Evolutionary conservation across 2,113 vertebrate species (phyloP).

Genomic region (Silurus meridionalis): DNA sequence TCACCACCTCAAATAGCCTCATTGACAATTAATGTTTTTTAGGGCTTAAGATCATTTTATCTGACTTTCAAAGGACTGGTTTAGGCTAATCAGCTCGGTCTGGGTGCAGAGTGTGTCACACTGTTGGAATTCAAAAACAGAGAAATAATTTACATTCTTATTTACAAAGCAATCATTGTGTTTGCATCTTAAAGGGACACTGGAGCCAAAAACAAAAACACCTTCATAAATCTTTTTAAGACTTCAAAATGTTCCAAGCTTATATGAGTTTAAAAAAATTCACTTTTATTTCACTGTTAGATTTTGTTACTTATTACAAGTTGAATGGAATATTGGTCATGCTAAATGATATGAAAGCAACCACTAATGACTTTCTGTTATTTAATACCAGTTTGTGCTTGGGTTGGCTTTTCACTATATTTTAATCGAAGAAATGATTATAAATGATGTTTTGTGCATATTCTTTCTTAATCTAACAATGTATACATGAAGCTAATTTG

Average conservation of each 20-base stretch:
- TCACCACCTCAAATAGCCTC: neutral
- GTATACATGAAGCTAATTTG: neutral
- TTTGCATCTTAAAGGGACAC: neutral
- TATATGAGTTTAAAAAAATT: neutral
- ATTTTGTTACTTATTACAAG: neutral
- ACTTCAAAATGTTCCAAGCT: neutral
- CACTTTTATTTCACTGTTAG: neutral
- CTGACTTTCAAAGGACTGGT: neutral
- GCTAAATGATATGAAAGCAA: neutral
- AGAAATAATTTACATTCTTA: conserved; percentile 12
- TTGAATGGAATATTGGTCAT: neutral
- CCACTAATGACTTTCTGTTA: neutral
- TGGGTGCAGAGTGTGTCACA: neutral
- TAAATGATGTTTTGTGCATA: no score
- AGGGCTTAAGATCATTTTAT: neutral
- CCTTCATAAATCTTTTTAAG: neutral
- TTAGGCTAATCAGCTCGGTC: neutral
- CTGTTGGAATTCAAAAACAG: neutral
- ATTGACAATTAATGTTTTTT: neutral
- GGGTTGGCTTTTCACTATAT: neutral
- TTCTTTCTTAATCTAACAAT: neutral
- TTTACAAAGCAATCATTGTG: neutral
- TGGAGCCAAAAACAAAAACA: neutral
- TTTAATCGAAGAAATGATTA: neutral
- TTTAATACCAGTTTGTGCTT: neutral